Evolutionary conservation across 2,888 invertebrate genomes (phyloP), one percentile per base, ranked within the genome.

Genomic region (Nymphalis polychloros): DNA sequence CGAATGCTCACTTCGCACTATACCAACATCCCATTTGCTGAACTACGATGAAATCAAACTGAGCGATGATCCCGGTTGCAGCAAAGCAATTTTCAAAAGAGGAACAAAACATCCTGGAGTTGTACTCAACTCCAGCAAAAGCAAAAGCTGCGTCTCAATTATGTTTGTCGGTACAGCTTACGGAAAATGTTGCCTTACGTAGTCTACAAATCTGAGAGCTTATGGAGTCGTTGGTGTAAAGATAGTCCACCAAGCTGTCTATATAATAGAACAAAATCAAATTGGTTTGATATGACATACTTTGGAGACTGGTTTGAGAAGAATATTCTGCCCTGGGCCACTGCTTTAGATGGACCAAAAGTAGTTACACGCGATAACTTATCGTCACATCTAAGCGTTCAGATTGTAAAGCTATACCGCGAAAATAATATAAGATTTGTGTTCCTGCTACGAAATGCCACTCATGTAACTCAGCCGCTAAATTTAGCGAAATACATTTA

Each of bases 231-330:
- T 4, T 89, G 88, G 87, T 77, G 76, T 2, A 74, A 75, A 57
- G 78, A 78, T 55, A 87, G 88, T 7, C 85, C 85, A 63, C 31
- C 52, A 63, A 72, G 79, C 62, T 59, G 79, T 61, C 57, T 81
- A 5, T 89, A 83, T 68, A 87, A 84, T 70, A 57, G 83, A 1
- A 79, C 80, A 1, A 77, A 78, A 71, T 78, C 76, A 50, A 87
- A 82, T 8, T 84, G 83, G 83, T 80, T 84, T 65, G 82, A 83
- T 68, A n/a, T 64, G 2, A 59, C 47, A 0, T 70, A 68, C 41
- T 84, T 84, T 71, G 75, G 80, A 66, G 79, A 83, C 67, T 82
- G 80, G 79, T 79, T 84, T 68, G 62, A 71, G 23, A 71, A 63
- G 17, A 70, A 73, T 27, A 50, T 75, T 16, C 16, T 73, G 16